phyloP scores from a whole-genome alignment of 2,113 vertebrate genomes.

The Orientallactaga bullata region DNA sequence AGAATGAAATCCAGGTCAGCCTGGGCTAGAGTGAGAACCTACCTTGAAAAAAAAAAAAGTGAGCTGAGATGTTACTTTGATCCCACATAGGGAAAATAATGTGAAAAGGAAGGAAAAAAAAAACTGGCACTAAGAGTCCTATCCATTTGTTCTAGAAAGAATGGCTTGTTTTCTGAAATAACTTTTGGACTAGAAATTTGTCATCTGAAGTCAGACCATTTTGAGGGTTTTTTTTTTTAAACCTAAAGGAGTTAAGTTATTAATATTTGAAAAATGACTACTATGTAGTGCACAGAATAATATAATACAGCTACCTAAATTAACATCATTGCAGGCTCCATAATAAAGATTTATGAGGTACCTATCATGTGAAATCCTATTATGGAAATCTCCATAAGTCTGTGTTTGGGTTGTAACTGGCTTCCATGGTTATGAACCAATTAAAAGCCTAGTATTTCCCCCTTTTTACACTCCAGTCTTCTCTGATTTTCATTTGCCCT shows the following conservation, averaged over 20 bases:
- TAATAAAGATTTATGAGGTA: conserved; percentile 76
- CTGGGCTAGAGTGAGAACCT: too few relatives aligned
- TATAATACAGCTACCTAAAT: conserved; percentile 71
- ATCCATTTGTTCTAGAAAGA: conserved; percentile 57
- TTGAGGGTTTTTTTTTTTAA: conserved; percentile 68
- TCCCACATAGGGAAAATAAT: conserved; percentile 39
- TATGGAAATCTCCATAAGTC: conserved; percentile 64
- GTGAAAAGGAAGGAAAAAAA: background rate
- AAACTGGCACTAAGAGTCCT: background rate
- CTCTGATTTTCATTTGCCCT: conserved; percentile 53
- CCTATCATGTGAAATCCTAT: conserved; percentile 58
- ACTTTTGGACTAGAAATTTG: conserved; percentile 71
- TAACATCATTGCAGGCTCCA: conserved; percentile 56
- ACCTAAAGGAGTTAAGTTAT: conserved; percentile 70
- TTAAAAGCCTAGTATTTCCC: conserved; percentile 53
- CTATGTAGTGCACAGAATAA: conserved; percentile 53
- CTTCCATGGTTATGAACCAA: conserved; percentile 51
- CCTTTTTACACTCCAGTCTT: conserved; percentile 21
- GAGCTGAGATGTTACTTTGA: background rate
- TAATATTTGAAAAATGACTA: conserved; percentile 82
- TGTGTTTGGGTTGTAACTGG: conserved; percentile 55
- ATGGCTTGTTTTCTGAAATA: conserved; percentile 71
- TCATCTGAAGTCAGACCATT: conserved; percentile 70
- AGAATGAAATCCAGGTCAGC: too few relatives aligned
- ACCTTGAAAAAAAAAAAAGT: too few relatives aligned